Conservation (phyloP, 2,113 vertebrate species). For the Baryphthengus martii region DNA sequence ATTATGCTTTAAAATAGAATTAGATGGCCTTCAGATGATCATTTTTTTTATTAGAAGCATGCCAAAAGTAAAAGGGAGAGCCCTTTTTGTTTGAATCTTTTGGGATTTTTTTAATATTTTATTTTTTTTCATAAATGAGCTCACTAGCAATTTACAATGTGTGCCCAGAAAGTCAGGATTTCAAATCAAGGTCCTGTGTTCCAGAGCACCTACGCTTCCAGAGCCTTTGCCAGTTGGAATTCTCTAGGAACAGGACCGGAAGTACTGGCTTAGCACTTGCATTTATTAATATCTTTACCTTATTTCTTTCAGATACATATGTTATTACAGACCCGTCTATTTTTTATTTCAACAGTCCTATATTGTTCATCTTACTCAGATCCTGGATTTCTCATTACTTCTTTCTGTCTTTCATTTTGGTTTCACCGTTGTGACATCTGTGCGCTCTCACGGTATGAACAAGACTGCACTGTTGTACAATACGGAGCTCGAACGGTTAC, state of each 20-base stretch:
- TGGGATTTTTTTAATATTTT: background rate
- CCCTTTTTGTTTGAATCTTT: background rate
- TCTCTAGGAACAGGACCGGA: constrained; percentile 12
- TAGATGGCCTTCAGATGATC: background rate
- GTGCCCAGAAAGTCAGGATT: constrained; percentile 34
- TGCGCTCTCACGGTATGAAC: constrained; percentile 46
- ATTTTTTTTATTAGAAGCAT: background rate
- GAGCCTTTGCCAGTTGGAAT: constrained; percentile 44
- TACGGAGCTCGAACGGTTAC: background rate
- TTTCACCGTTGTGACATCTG: constrained; percentile 59
- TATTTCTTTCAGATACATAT: constrained; percentile 54
- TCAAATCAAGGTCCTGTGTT: constrained; percentile 11
- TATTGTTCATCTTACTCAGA: constrained; percentile 30
- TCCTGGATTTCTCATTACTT: constrained; percentile 42
- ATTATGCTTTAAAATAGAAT: constrained; percentile 38
- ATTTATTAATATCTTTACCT: constrained; percentile 67
- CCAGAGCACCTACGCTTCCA: constrained; percentile 26
- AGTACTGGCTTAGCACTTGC: constrained; percentile 35
- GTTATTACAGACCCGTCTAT: constrained; percentile 27
- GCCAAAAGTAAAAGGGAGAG: background rate
- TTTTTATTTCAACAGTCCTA: constrained; percentile 48
- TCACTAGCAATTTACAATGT: constrained; percentile 16
- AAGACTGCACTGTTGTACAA: constrained; percentile 39
- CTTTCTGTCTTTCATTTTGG: constrained; percentile 54
- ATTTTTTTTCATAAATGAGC: background rate